Evolutionary conservation across 2,797 vertebrate genomes (phyloP).

Genomic region (Sebastes iracundus): DNA sequence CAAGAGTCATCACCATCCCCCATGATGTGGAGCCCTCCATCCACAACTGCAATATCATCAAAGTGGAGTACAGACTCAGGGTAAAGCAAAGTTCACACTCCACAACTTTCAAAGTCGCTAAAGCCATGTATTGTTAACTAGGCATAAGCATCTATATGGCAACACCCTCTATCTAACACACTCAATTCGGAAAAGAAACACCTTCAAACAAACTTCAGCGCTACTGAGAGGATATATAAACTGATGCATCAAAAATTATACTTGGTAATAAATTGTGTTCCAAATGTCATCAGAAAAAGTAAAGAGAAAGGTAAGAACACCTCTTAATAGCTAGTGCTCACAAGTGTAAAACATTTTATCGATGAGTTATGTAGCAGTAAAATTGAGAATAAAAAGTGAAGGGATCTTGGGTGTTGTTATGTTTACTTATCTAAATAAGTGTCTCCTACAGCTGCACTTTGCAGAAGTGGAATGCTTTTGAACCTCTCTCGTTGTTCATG

Average conservation of each 20-base stretch:
- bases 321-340: not conserved
- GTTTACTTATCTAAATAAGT: not conserved
- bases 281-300: not conserved
- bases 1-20: slow-evolving; percentile 87
- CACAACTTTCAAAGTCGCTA: not conserved
- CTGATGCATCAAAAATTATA: not conserved
- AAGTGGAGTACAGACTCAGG: slow-evolving; percentile 90
- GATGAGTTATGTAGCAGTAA: not conserved
- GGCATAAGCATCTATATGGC: slow-evolving; percentile 25
- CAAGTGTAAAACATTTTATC: not conserved
- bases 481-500: not conserved
- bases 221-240: not conserved
- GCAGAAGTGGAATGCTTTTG: too few species aligned
- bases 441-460: not conserved
- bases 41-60: slow-evolving; percentile 89
- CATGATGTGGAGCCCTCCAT: slow-evolving; percentile 84
- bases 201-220: not conserved
- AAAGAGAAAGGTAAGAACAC: not conserved
- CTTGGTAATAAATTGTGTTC: not conserved
- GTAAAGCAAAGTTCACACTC: slow-evolving; percentile 64
- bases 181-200: not conserved
- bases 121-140: not conserved
- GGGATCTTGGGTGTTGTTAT: not conserved
- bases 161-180: not conserved
- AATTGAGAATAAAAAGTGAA: not conserved